These are phyloP conservation scores for Labeo rohita DNA, from an alignment of 2,113 vertebrate genomes.

Conservation along the genomic window DNA sequence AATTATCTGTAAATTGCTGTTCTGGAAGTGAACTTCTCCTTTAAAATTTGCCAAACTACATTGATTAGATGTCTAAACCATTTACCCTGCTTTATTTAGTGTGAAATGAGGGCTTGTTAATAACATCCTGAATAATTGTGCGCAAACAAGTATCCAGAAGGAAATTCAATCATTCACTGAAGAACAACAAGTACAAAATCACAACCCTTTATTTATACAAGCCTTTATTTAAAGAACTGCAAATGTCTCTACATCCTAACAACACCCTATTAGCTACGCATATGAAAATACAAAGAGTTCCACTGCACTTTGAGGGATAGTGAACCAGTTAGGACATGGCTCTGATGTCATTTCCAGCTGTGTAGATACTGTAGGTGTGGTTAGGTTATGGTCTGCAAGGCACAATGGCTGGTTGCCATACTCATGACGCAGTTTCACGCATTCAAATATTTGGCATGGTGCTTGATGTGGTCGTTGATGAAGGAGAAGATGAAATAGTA, in stretches of 20 bases:
- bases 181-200: background rate
- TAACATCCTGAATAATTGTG: background rate
- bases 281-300: background rate
- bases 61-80: background rate
- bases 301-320: background rate
- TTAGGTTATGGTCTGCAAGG: background rate
- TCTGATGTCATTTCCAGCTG: constrained; percentile 21
- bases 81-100: background rate
- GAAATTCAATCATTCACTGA: background rate
- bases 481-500: constrained; percentile 96
- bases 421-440: constrained; percentile 69
- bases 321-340: background rate
- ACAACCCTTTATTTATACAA: constrained; percentile 28
- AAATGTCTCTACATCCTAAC: background rate
- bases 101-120: background rate
- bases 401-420: background rate
- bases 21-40: no score
- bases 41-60: background rate
- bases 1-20: no score
- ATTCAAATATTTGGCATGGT: constrained; percentile 93
- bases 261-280: background rate
- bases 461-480: constrained; percentile 91
- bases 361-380: background rate
- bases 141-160: background rate
- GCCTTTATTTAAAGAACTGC: constrained; percentile 27